Evolutionary conservation across 2,888 invertebrate species (phyloP).

Genomic region (Gasteruption jaculator): DNA sequence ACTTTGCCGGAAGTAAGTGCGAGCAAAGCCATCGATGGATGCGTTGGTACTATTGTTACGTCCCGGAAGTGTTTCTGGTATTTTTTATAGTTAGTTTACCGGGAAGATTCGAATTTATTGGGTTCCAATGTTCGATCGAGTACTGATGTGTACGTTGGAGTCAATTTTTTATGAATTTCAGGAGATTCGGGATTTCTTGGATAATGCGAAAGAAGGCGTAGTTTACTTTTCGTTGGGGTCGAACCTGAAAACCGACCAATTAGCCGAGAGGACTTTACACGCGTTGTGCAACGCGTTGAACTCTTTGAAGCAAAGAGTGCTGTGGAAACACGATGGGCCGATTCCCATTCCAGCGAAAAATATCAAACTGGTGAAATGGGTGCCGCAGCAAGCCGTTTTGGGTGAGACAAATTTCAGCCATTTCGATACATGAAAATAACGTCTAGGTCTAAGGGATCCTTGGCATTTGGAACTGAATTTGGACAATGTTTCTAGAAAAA

Average conservation of each 20-base stretch:
- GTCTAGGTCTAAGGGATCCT: too few species aligned
- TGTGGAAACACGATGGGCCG: slow-evolving; percentile 46
- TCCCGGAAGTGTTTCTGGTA: too few species aligned
- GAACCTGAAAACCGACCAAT: slow-evolving; percentile 46
- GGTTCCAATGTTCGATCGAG: too few species aligned
- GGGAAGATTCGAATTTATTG: too few species aligned
- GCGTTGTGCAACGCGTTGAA: slow-evolving; percentile 41
- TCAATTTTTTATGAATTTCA: slow-evolving; percentile 22
- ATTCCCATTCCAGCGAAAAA: slow-evolving; percentile 41
- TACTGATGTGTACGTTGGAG: too few species aligned
- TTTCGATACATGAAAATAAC: too few species aligned
- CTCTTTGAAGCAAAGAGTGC: slow-evolving; percentile 45
- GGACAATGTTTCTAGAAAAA: too few species aligned
- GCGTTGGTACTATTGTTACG: too few species aligned
- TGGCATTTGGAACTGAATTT: too few species aligned
- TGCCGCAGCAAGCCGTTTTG: slow-evolving; percentile 47
- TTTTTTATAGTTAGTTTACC: too few species aligned
- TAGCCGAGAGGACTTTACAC: slow-evolving; percentile 38
- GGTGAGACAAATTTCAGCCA: too few species aligned
- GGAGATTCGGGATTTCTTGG: slow-evolving; percentile 46
- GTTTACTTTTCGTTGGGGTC: slow-evolving; percentile 51
- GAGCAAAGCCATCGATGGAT: too few species aligned
- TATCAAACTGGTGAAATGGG: slow-evolving; percentile 49
- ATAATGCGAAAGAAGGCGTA: slow-evolving; percentile 41
- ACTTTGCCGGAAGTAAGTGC: slow-evolving; percentile 33